These are phyloP conservation scores for Hymenopus coronatus DNA, from an alignment of 2,888 invertebrate species.

Conservation along the genomic window DNA sequence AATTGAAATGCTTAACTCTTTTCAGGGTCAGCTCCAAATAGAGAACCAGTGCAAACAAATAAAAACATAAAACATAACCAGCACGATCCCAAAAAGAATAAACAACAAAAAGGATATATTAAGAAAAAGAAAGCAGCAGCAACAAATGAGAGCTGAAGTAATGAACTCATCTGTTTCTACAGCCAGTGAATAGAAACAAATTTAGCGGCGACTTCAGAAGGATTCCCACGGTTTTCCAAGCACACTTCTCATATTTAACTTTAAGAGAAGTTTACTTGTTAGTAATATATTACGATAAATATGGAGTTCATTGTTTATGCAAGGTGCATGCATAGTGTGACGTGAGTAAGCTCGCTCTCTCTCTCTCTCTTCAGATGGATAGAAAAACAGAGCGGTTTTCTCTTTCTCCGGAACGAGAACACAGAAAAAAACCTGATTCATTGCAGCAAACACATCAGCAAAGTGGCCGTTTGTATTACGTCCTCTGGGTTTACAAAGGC, in stretches of 20 bases:
- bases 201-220: neutral
- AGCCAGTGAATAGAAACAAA: neutral
- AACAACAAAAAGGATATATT: neutral
- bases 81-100: neutral
- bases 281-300: neutral
- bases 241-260: neutral
- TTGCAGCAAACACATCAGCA: conserved; percentile 14
- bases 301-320: conserved; percentile 3
- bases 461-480: neutral
- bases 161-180: neutral
- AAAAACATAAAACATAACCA: neutral
- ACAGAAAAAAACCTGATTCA: conserved; percentile 6
- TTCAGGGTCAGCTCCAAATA: neutral
- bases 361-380: neutral
- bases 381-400: neutral
- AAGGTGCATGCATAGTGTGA: neutral
- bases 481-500: neutral
- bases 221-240: conserved; percentile 5
- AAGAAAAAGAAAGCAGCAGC: neutral
- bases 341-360: neutral
- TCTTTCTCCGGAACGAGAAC: neutral
- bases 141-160: neutral
- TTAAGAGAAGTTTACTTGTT: neutral
- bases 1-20: neutral
- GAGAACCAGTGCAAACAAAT: neutral